phyloP scores from a whole-genome alignment of 2,888 invertebrate genomes.

The Drosophila aldrichi region DNA sequence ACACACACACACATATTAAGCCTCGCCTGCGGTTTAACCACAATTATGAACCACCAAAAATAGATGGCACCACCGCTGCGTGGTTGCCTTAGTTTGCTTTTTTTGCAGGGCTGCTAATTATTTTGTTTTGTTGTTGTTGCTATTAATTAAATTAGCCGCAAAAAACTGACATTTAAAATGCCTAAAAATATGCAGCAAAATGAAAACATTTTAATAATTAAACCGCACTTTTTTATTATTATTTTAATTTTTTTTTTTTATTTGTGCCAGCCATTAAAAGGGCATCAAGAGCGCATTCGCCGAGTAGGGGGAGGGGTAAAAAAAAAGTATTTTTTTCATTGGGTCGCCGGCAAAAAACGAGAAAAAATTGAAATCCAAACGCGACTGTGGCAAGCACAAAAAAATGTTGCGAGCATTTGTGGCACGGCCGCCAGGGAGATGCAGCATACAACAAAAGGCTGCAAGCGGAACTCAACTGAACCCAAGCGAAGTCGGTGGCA shows the following conservation, averaged over 20 bases:
- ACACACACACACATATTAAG: background rate
- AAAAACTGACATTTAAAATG: conserved; percentile 46
- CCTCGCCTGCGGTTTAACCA: conserved; percentile 43
- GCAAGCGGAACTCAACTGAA: conserved; percentile 29
- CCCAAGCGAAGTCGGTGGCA: conserved; percentile 36
- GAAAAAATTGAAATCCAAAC: conserved; percentile 1
- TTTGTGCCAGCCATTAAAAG: conserved; percentile 33
- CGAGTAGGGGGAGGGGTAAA: conserved; percentile 17
- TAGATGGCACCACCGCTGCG: conserved; percentile 14
- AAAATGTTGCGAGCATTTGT: conserved; percentile 34
- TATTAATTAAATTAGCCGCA: conserved; percentile 67
- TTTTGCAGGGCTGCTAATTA: background rate
- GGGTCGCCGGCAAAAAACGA: conserved; percentile 50
- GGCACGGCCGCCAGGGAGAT: conserved; percentile 21
- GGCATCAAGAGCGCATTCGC: conserved; percentile 31
- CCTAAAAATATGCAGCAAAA: conserved; percentile 55
- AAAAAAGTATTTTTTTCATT: background rate
- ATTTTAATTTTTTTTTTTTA: too few species aligned
- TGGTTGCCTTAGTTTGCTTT: conserved; percentile 8
- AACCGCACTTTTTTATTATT: conserved; percentile 57
- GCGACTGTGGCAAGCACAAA: conserved; percentile 4
- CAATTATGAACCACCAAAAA: conserved; percentile 48
- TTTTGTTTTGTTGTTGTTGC: conserved; percentile 30
- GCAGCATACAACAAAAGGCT: conserved; percentile 46
- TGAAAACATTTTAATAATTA: conserved; percentile 76